phyloP scores from a whole-genome alignment of 2,888 invertebrate species.

The Pyralis farinalis region DNA sequence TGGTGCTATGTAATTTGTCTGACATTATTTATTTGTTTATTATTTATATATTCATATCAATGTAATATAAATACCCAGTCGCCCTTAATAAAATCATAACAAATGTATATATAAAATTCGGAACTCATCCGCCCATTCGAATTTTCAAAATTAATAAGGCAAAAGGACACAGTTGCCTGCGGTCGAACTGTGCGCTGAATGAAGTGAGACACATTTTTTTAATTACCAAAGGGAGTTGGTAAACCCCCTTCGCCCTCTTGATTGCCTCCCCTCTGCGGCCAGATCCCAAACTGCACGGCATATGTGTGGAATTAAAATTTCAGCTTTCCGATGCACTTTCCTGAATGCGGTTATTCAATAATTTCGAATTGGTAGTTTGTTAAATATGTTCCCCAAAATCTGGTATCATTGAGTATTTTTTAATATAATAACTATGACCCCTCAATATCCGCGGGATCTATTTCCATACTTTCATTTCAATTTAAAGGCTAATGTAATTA shows the following conservation, averaged over 20 bases:
- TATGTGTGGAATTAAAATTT: constrained; percentile 75
- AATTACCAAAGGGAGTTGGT: constrained; percentile 46
- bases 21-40: no score
- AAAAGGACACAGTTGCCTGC: constrained; percentile 24
- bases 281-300: constrained; percentile 36
- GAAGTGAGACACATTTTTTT: constrained; percentile 78
- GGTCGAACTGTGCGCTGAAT: constrained; percentile 55
- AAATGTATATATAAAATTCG: constrained; percentile 8
- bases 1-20: no score
- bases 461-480: no score
- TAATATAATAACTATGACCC: no score
- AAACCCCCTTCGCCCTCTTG: constrained; percentile 12
- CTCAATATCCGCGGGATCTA: no score
- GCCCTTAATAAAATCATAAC: constrained; percentile 3
- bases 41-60: no score
- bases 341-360: constrained; percentile 22
- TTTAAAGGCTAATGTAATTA: no score
- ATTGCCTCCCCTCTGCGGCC: constrained; percentile 21
- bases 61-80: no score
- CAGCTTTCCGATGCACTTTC: constrained; percentile 66
- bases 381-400: no score
- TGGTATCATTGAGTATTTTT: no score
- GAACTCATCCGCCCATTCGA: constrained; percentile 13
- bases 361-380: constrained; percentile 2
- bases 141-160: constrained; percentile 13